Evolutionary conservation across 2,113 vertebrate genomes (phyloP), one percentile per base, ranked within the genome.

Genomic region (Dipodomys merriami): DNA sequence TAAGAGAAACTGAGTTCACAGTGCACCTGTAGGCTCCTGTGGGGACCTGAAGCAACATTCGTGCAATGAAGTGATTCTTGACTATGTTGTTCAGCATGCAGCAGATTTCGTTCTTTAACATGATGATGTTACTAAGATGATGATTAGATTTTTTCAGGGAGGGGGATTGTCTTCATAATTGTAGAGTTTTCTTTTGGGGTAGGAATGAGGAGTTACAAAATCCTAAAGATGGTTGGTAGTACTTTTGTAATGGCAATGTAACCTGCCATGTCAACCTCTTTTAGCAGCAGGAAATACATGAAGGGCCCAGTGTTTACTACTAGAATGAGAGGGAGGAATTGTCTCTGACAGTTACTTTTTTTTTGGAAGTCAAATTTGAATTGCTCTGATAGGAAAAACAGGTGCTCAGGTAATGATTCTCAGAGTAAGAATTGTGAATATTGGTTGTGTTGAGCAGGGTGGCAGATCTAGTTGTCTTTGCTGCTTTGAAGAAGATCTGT

Each of bases 171-270:
- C 83, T 82, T 65, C 79, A n/a, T 46, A 80, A 69, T 57, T 7
- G 29, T n/a, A 20, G 16, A 57, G 16, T 74, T 92, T 94, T 83
- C n/a, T 83, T 95, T 83, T 60, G 62, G 11, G 11, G 15, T 91
- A 20, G n/a, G 22, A 87, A 86, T 76, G 30, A 94, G 68, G 85
- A 93, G 77, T 90, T 86, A 65, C 25, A 88, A 39, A 87, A 94
- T 93, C 92, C 27, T 83, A 22, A 77, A 60, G 93, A 81, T 19
- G 86, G 76, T 49, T 44, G 46, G 9, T 44, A n/a, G 2, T 68
- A 19, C 2, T 64, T 62, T 33, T 29, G 35, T 25, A 60, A 77
- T 91, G 53, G 6, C 53, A 80, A 0, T 73, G 88, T 90, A 76
- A 39, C 39, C 29, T 73, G 53, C 67, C 67, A 90, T 90, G 49